Conservation (phyloP, 2,797 vertebrate genomes). For the Phalloptychus januarius region DNA sequence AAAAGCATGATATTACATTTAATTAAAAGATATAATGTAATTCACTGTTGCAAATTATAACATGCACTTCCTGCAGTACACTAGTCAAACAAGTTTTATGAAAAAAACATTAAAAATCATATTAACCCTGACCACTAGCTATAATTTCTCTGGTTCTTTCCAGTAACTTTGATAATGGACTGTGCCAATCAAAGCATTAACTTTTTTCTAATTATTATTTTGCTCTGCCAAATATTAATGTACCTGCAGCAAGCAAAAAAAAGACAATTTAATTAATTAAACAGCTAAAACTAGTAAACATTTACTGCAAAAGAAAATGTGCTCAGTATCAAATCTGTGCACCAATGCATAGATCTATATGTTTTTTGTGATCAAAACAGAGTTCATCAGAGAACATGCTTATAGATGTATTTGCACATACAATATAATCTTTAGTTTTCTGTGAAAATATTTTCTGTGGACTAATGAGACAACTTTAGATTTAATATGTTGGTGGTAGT, state of each 20-base stretch:
- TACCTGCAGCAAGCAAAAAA: constrained; percentile 4
- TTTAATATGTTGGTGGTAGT: background rate
- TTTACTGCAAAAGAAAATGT: background rate
- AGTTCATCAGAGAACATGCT: background rate
- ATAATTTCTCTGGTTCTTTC: background rate
- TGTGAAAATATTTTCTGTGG: background rate
- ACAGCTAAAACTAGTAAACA: background rate
- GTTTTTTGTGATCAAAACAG: too few relatives aligned
- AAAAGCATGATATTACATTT: background rate
- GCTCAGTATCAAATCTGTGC: background rate
- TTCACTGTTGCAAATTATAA: constrained; percentile 13
- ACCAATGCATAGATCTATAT: background rate
- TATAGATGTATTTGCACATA: background rate
- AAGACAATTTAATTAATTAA: background rate
- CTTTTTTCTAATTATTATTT: background rate
- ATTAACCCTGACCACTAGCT: background rate
- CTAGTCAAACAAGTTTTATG: background rate
- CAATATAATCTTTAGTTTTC: background rate
- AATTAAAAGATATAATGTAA: constrained; percentile 18
- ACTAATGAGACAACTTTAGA: background rate
- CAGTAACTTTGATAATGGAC: constrained; percentile 35
- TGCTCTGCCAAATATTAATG: constrained; percentile 12
- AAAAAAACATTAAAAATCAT: background rate
- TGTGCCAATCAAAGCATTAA: constrained; percentile 5
- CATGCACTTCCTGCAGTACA: constrained; percentile 2